Evolutionary conservation across 2,888 invertebrate species (phyloP).

Genomic region (Callimorpha dominula): DNA sequence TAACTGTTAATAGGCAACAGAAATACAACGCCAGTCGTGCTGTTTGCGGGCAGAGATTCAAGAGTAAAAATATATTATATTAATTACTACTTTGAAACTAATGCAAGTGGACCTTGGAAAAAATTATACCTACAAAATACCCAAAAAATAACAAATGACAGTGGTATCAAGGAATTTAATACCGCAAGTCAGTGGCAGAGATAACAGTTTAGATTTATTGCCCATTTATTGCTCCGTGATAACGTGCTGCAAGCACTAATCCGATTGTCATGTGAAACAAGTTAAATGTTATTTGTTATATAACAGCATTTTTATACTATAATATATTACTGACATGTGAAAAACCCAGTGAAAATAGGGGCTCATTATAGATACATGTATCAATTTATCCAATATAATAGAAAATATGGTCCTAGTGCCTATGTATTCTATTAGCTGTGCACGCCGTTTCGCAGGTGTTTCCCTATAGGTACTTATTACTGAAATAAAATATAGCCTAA

Average conservation of each 20-base stretch:
- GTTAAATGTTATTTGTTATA: constrained; percentile 31
- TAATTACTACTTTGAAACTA: neutral
- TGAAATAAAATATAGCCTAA: no score
- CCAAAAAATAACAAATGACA: constrained; percentile 28
- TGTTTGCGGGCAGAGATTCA: neutral
- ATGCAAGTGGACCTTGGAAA: neutral
- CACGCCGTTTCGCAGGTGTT: no score
- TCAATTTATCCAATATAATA: no score
- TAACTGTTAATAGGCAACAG: neutral
- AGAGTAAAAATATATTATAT: neutral
- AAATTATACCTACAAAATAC: constrained; percentile 3
- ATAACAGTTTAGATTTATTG: constrained; percentile 71
- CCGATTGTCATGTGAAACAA: constrained; percentile 32
- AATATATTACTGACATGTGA: neutral
- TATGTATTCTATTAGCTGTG: no score
- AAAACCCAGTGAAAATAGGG: no score
- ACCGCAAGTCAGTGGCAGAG: constrained; percentile 58
- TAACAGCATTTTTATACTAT: constrained; percentile 16
- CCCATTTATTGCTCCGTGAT: constrained; percentile 58
- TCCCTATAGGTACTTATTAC: no score
- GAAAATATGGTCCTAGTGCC: no score
- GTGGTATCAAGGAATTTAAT: constrained; percentile 44
- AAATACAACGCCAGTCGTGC: neutral
- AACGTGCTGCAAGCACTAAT: constrained; percentile 52
- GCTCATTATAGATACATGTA: no score